These are phyloP conservation scores for Natator depressus DNA, from an alignment of 2,113 vertebrate species.

Conservation along the genomic window DNA sequence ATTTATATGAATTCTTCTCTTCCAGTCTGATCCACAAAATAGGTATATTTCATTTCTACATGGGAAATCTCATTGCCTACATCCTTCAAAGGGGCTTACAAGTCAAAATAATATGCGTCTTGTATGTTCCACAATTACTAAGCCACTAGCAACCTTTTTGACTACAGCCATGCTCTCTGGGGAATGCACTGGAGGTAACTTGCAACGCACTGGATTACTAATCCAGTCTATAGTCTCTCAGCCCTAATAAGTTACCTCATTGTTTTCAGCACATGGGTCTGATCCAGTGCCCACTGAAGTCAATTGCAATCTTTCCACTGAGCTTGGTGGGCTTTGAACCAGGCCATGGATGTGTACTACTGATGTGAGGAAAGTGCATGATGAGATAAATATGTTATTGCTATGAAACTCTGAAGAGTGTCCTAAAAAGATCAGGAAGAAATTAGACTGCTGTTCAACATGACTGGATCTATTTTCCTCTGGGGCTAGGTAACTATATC, in stretches of 20 bases:
- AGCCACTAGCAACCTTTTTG: neutral
- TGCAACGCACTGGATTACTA: no score
- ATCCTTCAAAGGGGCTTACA: neutral
- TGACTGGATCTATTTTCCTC: neutral
- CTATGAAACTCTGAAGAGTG: accelerated
- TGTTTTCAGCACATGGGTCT: neutral
- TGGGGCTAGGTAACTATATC: accelerated
- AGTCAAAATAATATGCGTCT: neutral
- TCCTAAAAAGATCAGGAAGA: neutral
- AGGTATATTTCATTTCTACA: neutral
- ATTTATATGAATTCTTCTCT: constrained; percentile 25
- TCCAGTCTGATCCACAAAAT: neutral
- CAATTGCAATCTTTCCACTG: neutral
- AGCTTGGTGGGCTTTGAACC: neutral
- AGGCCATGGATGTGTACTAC: neutral
- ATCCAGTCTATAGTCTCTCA: neutral
- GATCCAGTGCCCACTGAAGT: neutral
- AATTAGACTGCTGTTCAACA: neutral
- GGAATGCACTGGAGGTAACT: neutral
- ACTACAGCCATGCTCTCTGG: neutral
- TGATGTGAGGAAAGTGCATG: neutral
- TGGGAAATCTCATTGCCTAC: neutral
- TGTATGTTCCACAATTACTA: neutral
- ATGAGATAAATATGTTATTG: neutral
- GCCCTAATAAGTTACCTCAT: neutral